Evolutionary conservation across 2,113 vertebrate genomes (phyloP).

Genomic region (Chlorodrepanis virens): DNA sequence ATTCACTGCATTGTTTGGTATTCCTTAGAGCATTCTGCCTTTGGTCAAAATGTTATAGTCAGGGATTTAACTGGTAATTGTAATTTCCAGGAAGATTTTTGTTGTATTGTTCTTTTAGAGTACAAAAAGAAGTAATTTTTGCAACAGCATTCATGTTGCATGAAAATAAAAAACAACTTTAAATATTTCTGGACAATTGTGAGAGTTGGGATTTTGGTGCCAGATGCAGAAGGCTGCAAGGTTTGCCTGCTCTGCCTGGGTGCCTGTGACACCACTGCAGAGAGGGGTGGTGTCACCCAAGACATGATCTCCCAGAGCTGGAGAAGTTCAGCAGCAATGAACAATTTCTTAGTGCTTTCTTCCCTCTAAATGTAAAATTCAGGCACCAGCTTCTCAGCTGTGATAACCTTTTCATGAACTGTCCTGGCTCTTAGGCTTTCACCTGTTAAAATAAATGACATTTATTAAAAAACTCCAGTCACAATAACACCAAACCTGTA

Average conservation of each 20-base stretch:
- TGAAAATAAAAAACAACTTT: background rate
- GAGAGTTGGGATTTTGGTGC: background rate
- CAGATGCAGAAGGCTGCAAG: background rate
- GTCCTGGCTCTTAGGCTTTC: background rate
- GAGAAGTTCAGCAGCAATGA: background rate
- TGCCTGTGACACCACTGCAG: background rate
- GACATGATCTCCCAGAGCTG: background rate
- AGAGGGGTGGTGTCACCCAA: background rate
- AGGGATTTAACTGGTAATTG: background rate
- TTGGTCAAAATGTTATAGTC: background rate
- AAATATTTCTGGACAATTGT: background rate
- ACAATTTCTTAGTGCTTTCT: background rate
- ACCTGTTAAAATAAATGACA: constrained; percentile 50
- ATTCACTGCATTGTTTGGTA: background rate
- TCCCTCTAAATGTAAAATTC: background rate
- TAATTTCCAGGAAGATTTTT: constrained; percentile 4
- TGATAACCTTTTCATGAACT: constrained; percentile 9
- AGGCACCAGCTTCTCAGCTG: background rate
- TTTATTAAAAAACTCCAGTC: background rate
- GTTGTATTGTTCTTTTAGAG: background rate
- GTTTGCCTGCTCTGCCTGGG: background rate
- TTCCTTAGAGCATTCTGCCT: constrained; percentile 27
- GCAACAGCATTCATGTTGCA: background rate
- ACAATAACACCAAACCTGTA: background rate
- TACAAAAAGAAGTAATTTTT: background rate